phyloP scores from a whole-genome alignment of 2,888 invertebrate genomes.

The Pandemis heparana region DNA sequence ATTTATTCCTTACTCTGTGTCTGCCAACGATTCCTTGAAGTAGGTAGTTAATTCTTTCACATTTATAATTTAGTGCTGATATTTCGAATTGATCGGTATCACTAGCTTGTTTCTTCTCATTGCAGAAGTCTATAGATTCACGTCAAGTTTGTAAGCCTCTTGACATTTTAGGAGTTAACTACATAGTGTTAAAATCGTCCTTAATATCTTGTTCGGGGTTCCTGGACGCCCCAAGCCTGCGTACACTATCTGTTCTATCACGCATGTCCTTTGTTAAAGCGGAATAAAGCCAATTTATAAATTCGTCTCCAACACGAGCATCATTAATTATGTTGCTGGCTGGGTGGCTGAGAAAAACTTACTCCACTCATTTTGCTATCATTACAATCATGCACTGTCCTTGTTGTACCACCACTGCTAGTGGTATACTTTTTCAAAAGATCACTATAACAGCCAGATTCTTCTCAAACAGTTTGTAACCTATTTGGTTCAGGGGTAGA shows the following conservation, averaged over 20 bases:
- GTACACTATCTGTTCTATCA: constrained; percentile 69
- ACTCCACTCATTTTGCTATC: constrained; percentile 85
- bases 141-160: neutral
- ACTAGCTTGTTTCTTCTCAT: neutral
- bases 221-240: constrained; percentile 61
- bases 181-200: neutral
- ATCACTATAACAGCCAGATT: constrained; percentile 36
- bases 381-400: constrained; percentile 75
- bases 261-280: constrained; percentile 79
- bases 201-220: neutral
- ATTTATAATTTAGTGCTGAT: too few relatives aligned
- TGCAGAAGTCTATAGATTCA: neutral
- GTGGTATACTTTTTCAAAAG: constrained; percentile 47
- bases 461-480: constrained; percentile 11
- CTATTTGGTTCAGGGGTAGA: constrained; percentile 21
- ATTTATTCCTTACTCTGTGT: too few relatives aligned
- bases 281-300: constrained; percentile 83
- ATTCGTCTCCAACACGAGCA: constrained; percentile 82
- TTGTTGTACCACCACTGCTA: constrained; percentile 63
- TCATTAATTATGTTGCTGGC: constrained; percentile 86
- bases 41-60: too few relatives aligned
- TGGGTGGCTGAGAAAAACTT: constrained; percentile 86
- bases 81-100: too few relatives aligned
- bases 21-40: too few relatives aligned
- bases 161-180: too few relatives aligned